These are phyloP conservation scores for Drosophila littoralis DNA, from an alignment of 1,140 invertebrate genomes.

Conservation along the genomic window DNA sequence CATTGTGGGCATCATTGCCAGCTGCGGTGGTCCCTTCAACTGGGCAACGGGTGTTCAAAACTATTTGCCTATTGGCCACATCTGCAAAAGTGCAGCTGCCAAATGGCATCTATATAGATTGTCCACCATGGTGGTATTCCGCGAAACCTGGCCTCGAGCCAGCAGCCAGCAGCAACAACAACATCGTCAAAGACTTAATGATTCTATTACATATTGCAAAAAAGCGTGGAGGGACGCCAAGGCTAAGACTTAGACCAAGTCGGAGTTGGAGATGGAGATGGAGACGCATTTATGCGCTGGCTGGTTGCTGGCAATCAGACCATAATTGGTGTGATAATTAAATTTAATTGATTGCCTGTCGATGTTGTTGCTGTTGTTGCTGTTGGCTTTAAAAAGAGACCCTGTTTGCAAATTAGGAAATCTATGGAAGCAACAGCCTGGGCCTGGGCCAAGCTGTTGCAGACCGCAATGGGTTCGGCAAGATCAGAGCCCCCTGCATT, in stretches of 20 bases:
- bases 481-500: slow-evolving; percentile 65
- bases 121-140: slow-evolving; percentile 54
- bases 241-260: slow-evolving; percentile 2
- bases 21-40: slow-evolving; percentile 29
- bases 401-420: slow-evolving; percentile 75
- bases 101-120: slow-evolving; percentile 17
- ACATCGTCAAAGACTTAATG: slow-evolving; percentile 54
- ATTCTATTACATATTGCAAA: slow-evolving; percentile 79
- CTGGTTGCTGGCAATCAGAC: slow-evolving; percentile 64
- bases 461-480: slow-evolving; percentile 46
- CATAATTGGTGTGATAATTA: slow-evolving; percentile 82
- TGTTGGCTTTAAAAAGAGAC: slow-evolving; percentile 10
- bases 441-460: not conserved
- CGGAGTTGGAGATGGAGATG: slow-evolving; percentile 15
- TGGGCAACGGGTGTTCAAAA: slow-evolving; percentile 49
- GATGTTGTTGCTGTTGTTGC: slow-evolving; percentile 18
- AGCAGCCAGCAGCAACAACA: no score
- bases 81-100: slow-evolving; percentile 2
- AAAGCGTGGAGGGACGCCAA: slow-evolving; percentile 5
- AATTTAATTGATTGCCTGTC: slow-evolving; percentile 76
- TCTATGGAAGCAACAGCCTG: slow-evolving; percentile 24
- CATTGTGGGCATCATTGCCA: not conserved
- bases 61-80: slow-evolving; percentile 69
- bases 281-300: slow-evolving; percentile 48
- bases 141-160: slow-evolving; percentile 42